Percentiles rank a stretch among this genome's conserved stretches.
phyloP scores from a whole-genome alignment of 2,888 invertebrate genomes.

The Oegoconia quadripuncta region DNA sequence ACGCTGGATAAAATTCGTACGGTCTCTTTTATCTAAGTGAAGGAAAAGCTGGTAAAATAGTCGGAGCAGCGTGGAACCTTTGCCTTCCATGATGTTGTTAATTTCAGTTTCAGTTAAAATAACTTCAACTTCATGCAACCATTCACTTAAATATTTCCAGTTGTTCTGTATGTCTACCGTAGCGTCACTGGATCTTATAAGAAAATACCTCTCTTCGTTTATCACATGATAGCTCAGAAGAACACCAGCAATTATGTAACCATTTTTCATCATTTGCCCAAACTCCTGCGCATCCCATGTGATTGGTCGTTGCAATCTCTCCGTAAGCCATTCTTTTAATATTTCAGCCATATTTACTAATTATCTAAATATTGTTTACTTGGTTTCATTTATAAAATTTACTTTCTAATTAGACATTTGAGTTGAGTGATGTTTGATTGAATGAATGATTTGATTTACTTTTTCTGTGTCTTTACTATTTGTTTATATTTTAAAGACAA shows the following conservation, averaged over 20 bases:
- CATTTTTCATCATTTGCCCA: slow-evolving; percentile 78
- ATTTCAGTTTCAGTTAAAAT: slow-evolving; percentile 61
- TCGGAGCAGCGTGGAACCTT: slow-evolving; percentile 70
- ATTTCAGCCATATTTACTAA: slow-evolving; percentile 73
- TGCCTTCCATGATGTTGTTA: slow-evolving; percentile 66
- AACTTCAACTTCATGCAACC: slow-evolving; percentile 75
- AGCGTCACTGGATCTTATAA: slow-evolving; percentile 59
- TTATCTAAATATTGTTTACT: too few species aligned
- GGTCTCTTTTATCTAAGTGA: slow-evolving; percentile 78
- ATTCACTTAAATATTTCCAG: slow-evolving; percentile 69
- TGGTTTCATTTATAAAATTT: too few species aligned
- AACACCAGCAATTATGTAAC: slow-evolving; percentile 75
- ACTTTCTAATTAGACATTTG: too few species aligned
- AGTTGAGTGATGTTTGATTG: neutral
- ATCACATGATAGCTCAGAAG: slow-evolving; percentile 80
- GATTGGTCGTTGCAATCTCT: slow-evolving; percentile 74
- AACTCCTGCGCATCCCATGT: slow-evolving; percentile 76
- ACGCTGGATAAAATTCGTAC: slow-evolving; percentile 72
- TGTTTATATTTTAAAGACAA: too few species aligned
- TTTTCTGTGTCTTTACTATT: too few species aligned
- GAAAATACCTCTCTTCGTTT: slow-evolving; percentile 70
- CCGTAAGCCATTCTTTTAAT: slow-evolving; percentile 80
- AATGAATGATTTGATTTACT: neutral
- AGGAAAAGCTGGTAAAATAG: slow-evolving; percentile 82
- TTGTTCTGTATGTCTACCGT: slow-evolving; percentile 68